These are phyloP conservation scores for Capreolus pygargus DNA, from an alignment of 2,113 vertebrate species.

Conservation along the genomic window DNA sequence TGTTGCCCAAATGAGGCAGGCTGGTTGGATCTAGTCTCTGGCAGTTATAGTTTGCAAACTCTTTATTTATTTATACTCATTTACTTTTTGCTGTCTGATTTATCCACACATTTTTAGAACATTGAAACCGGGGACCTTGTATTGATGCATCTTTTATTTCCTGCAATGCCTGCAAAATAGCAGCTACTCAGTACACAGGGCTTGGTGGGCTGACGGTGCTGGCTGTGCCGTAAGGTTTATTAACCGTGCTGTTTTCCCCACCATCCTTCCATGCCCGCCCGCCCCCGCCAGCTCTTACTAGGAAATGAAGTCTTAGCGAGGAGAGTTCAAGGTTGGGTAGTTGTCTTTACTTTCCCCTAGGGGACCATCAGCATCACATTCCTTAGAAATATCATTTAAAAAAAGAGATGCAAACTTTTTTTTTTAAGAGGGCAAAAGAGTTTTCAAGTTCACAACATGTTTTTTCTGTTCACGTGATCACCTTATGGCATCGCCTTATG, in stretches of 20 bases:
- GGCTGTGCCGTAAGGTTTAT: slow-evolving; percentile 18
- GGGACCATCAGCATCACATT: neutral
- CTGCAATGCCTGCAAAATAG: neutral
- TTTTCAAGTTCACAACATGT: neutral
- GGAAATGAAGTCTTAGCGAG: slow-evolving; percentile 44
- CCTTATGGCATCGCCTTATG: neutral
- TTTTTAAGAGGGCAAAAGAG: neutral
- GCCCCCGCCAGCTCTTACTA: neutral
- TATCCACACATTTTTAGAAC: slow-evolving; percentile 48
- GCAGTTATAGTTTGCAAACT: neutral
- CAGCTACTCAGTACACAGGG: slow-evolving; percentile 20
- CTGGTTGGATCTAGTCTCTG: neutral
- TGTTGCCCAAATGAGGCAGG: neutral
- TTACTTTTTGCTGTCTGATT: slow-evolving; percentile 58
- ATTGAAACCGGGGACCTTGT: neutral
- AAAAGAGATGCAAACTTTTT: neutral
- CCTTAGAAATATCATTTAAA: slow-evolving; percentile 3
- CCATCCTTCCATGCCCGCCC: neutral
- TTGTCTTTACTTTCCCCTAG: neutral
- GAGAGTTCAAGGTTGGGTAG: slow-evolving; percentile 41
- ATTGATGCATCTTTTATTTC: slow-evolving; percentile 44
- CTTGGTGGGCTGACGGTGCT: slow-evolving; percentile 1
- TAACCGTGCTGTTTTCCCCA: neutral
- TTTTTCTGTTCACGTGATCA: neutral
- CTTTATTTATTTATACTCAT: slow-evolving; percentile 47